A percentile compares a stretch with the other conserved stretches of the same genome.
Evolutionary conservation across 2,888 invertebrate species (phyloP).

Genomic region (Netelia fuscicornis): DNA sequence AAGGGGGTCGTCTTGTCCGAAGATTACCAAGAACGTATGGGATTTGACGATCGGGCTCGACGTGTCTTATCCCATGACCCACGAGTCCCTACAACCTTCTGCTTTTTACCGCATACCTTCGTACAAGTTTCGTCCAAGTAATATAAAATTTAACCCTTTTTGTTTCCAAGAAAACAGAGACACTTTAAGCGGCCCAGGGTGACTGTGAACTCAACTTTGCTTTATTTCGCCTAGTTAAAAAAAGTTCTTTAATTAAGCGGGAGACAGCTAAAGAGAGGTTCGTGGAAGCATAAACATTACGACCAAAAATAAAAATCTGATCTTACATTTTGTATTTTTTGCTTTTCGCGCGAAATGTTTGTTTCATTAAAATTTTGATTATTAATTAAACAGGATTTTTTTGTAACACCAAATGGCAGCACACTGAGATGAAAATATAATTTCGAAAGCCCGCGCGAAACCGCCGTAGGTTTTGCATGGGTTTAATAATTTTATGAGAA

Average conservation of each 20-base stretch:
- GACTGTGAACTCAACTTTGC: background rate
- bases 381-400: background rate
- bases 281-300: too few relatives aligned
- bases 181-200: background rate
- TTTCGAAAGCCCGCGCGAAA: background rate
- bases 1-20: background rate
- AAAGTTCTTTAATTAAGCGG: too few relatives aligned
- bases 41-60: conserved; percentile 39
- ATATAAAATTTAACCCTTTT: background rate
- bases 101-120: background rate
- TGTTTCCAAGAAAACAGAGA: background rate
- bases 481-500: background rate
- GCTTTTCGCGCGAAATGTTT: too few relatives aligned
- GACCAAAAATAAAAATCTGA: too few relatives aligned
- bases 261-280: too few relatives aligned
- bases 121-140: background rate
- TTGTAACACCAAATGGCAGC: background rate
- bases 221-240: background rate
- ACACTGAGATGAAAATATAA: background rate
- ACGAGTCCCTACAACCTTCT: conserved; percentile 5
- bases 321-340: too few relatives aligned
- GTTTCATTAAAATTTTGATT: too few relatives aligned
- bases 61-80: conserved; percentile 33
- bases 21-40: conserved; percentile 19
- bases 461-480: background rate